A percentile compares a stretch with the other conserved stretches of the same genome.
Evolutionary conservation across 2,888 invertebrate genomes (phyloP).

Genomic region (Onchidella celtica): DNA sequence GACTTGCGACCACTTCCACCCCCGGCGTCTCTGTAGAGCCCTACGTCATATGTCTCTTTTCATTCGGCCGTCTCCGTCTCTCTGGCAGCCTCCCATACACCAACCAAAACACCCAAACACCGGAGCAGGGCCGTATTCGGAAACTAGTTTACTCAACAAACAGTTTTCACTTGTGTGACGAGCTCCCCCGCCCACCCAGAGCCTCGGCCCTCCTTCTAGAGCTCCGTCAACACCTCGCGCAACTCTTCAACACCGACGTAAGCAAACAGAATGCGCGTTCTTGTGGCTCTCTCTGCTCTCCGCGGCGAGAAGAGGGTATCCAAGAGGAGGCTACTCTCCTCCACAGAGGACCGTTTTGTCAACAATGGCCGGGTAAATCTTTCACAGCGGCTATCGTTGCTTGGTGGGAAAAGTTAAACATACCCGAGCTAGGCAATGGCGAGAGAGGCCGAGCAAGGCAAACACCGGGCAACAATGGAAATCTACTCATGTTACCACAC

Average conservation of each 20-base stretch:
- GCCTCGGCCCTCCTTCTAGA: background rate
- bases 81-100: background rate
- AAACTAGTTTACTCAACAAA: constrained; percentile 20
- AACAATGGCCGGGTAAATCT: constrained; percentile 34
- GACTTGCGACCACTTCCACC: too few relatives aligned
- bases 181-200: constrained; percentile 31
- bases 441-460: constrained; percentile 13
- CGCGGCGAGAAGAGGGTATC: background rate
- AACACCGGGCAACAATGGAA: constrained; percentile 25
- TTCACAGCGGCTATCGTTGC: background rate
- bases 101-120: constrained; percentile 2
- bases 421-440: background rate
- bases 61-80: background rate
- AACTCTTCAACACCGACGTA: constrained; percentile 4
- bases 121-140: background rate
- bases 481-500: constrained; percentile 23
- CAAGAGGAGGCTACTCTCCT: background rate
- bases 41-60: background rate
- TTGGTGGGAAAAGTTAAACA: constrained; percentile 30
- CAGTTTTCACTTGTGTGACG: background rate
- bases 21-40: background rate
- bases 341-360: constrained; percentile 28
- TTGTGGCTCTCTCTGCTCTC: constrained; percentile 4
- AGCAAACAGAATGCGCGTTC: constrained; percentile 10
- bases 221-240: background rate